These are phyloP conservation scores for Chlorodrepanis virens DNA, from an alignment of 2,113 vertebrate species.

Conservation along the genomic window DNA sequence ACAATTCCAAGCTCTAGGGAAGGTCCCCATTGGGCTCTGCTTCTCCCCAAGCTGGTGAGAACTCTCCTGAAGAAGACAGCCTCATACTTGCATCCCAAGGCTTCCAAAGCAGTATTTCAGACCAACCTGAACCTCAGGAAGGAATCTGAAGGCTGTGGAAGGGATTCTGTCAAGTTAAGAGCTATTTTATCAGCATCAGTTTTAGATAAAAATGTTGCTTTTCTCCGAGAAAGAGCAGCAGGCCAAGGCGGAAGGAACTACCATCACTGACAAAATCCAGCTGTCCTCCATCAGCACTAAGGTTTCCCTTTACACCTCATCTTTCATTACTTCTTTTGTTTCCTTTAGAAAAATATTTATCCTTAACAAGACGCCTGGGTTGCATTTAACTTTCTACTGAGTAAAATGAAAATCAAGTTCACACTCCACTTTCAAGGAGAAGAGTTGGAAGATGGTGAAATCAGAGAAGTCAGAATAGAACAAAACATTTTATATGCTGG, in stretches of 20 bases:
- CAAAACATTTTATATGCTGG: background rate
- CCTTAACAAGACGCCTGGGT: background rate
- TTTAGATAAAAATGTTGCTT: background rate
- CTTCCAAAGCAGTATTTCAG: background rate
- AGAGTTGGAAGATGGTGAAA: background rate
- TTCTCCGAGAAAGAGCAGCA: background rate
- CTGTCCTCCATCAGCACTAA: background rate
- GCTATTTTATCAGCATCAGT: background rate
- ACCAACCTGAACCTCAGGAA: background rate
- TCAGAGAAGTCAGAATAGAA: background rate
- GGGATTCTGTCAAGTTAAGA: background rate
- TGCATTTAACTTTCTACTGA: conserved; percentile 4
- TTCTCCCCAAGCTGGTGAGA: background rate
- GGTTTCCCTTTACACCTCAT: conserved; percentile 17
- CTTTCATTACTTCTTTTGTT: conserved; percentile 48
- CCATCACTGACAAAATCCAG: conserved; percentile 15
- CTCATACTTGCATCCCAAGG: background rate
- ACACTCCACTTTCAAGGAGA: background rate
- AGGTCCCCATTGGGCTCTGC: background rate
- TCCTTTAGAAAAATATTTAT: conserved; percentile 55
- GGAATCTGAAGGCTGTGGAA: background rate
- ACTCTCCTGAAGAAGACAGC: background rate
- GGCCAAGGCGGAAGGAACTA: conserved; percentile 1
- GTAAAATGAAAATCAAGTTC: conserved; percentile 38
- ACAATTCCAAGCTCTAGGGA: background rate